Evolutionary conservation across 2,113 vertebrate genomes (phyloP).

Genomic region (Hemichromis elongatus): DNA sequence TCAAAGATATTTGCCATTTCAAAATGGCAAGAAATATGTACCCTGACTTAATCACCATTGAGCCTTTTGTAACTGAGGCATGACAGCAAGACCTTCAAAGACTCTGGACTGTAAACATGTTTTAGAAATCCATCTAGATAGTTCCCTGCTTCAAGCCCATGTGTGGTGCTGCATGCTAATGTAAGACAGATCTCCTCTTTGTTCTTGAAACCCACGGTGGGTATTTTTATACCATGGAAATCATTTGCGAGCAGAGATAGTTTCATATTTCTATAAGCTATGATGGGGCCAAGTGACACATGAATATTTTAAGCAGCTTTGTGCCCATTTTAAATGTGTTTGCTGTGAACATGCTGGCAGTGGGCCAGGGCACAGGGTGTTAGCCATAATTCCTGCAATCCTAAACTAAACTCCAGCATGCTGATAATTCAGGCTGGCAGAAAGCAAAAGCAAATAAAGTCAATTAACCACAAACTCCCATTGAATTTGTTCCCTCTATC

Average conservation of each 20-base stretch:
- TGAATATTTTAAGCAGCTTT: slow-evolving; percentile 94
- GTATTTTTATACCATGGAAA: slow-evolving; percentile 73
- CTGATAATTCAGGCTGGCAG: slow-evolving; percentile 80
- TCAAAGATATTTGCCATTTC: slow-evolving; percentile 59
- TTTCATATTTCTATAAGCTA: slow-evolving; percentile 86
- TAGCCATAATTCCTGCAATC: slow-evolving; percentile 82
- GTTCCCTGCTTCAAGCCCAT: slow-evolving; percentile 44
- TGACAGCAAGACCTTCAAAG: slow-evolving; percentile 66
- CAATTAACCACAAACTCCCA: slow-evolving; percentile 75
- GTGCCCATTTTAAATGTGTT: slow-evolving; percentile 90
- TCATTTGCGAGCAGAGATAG: slow-evolving; percentile 68
- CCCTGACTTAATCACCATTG: slow-evolving; percentile 50
- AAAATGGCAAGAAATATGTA: slow-evolving; percentile 43
- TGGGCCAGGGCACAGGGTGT: slow-evolving; percentile 78
- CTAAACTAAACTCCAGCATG: slow-evolving; percentile 65
- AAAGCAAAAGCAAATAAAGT: slow-evolving; percentile 84
- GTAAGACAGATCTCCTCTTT: slow-evolving; percentile 65
- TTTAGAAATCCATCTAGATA: slow-evolving; percentile 63
- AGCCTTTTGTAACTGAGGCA: slow-evolving; percentile 54
- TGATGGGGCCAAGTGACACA: slow-evolving; percentile 78
- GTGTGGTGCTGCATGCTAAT: slow-evolving; percentile 68
- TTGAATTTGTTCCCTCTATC: slow-evolving; percentile 26
- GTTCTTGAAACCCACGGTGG: slow-evolving; percentile 68
- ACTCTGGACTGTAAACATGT: slow-evolving; percentile 61
- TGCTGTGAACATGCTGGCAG: slow-evolving; percentile 81